Conservation (phyloP, 2,888 invertebrate genomes). For the Nipponacmea schrenckii region DNA sequence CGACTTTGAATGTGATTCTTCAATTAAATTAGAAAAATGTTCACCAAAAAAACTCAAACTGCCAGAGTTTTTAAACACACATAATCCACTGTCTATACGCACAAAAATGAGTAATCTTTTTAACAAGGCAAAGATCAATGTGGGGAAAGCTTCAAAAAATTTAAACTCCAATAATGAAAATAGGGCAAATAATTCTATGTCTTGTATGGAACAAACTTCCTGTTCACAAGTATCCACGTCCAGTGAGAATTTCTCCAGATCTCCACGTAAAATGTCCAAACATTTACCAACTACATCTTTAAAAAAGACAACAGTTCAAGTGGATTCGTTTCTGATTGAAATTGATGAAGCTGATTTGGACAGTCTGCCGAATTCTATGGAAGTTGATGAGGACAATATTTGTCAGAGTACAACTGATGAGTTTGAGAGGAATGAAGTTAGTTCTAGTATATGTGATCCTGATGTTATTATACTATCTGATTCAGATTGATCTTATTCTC, state of each 20-base stretch:
- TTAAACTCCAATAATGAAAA: not conserved
- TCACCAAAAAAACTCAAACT: not conserved
- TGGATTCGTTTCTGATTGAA: not conserved
- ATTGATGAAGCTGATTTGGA: not conserved
- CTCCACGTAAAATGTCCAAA: not conserved
- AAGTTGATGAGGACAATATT: not conserved
- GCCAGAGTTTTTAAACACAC: too few species aligned
- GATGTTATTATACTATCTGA: constrained; percentile 38
- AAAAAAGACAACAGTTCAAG: not conserved
- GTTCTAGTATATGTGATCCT: not conserved
- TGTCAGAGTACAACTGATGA: not conserved
- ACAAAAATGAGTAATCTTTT: not conserved
- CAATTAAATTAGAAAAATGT: not conserved
- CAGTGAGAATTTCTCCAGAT: not conserved
- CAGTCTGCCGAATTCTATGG: not conserved
- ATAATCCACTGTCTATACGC: too few species aligned
- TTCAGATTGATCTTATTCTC: constrained; percentile 27
- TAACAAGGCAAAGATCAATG: not conserved
- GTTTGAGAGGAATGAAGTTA: not conserved
- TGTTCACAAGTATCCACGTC: not conserved
- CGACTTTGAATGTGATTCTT: too few species aligned
- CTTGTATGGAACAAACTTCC: too few species aligned
- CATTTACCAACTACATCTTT: not conserved
- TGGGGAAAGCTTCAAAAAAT: not conserved
- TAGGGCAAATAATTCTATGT: not conserved